A percentile compares a stretch with the other conserved stretches of the same genome.
phyloP scores from a whole-genome alignment of 1,140 invertebrate genomes.

The Macrobrachium rosenbergii region DNA sequence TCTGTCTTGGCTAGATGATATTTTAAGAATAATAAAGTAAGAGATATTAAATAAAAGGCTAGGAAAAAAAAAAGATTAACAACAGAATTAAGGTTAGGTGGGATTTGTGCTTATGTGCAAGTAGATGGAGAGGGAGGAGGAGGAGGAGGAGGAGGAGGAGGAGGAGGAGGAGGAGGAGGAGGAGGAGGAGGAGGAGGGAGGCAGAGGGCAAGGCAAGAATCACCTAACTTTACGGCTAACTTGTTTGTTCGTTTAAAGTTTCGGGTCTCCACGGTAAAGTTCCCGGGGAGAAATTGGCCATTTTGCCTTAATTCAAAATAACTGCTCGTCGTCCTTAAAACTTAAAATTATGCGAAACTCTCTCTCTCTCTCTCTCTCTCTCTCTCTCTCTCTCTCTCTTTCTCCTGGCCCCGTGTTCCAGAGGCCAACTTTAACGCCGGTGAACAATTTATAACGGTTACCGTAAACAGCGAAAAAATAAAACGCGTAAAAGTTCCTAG shows the following conservation, averaged over 20 bases:
- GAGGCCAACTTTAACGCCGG: not conserved
- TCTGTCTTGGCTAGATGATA: too few species aligned
- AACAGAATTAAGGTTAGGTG: too few species aligned
- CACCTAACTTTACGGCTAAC: conserved; percentile 10
- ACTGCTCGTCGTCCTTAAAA: not conserved
- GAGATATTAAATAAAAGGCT: too few species aligned
- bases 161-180: not conserved
- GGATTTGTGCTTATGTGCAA: too few species aligned
- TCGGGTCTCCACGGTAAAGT: not conserved
- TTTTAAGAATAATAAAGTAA: too few species aligned
- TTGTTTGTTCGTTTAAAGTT: conserved; percentile 16
- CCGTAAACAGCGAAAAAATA: too few species aligned
- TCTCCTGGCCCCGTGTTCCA: not conserved
- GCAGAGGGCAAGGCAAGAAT: not conserved
- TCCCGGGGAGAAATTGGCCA: conserved; percentile 9
- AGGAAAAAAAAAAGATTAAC: too few species aligned
- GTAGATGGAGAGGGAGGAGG: too few species aligned
- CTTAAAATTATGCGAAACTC: not conserved
- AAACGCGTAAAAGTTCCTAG: not conserved
- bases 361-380: not conserved
- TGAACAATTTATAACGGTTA: not conserved
- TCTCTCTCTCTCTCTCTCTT: not conserved
- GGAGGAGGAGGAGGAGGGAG: not conserved
- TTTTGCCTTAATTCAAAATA: conserved; percentile 19
- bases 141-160: too few species aligned